Base-by-base conservation (phyloP, 30 jellyfish, hydroid and myxozoan genomes). In the Hydractinia echinata region DNA sequence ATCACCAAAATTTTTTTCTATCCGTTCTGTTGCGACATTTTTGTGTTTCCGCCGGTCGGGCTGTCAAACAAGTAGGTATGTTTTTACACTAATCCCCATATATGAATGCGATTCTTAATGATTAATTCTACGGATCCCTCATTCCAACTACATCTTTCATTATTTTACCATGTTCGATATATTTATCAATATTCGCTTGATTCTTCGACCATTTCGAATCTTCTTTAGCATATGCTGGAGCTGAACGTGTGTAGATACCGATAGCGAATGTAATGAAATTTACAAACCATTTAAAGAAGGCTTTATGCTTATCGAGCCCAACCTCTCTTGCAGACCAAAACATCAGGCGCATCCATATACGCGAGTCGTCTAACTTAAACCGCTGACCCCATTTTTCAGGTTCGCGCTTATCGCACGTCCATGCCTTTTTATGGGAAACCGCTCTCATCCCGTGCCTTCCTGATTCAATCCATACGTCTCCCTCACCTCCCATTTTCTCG, bases 341-440 rank as follows among this genome's bases (percentile, higher is more conserved):
- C 84, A 76, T 76, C 84, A 76, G 18, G 51, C 84, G 73, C 84
- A 76, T 76, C 76, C 84, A 76, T 6, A 76, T 76, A 50, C 84
- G 84, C 13, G 56, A 76, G 18, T 76, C 84, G 76, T 76, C 84
- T 53, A 76, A 50, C 49, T 76, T 76, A 54, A 76, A 76, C 16
- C 84, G 84, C 10, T 48, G 51, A 7, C 84, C 84, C 6, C 4
- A 0, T 52, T 76, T 76, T 18, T 76, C 49, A 8, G 51, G 9
- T 21, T 51, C 77, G 10, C 84, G 73, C 10, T 76, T 76, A 14
- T 51, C 9, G 4, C 56, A 76, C 51, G 51, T 30, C 84, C 84
- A 76, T 76, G 84, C 84, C 76, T 51, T 20, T 6, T 6, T 14
- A 50, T 76, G 84, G 51, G 84, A 76, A 10, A 48, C 50, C 76